phyloP scores from a whole-genome alignment of 2,888 invertebrate species.

The Lochmaea crataegi region DNA sequence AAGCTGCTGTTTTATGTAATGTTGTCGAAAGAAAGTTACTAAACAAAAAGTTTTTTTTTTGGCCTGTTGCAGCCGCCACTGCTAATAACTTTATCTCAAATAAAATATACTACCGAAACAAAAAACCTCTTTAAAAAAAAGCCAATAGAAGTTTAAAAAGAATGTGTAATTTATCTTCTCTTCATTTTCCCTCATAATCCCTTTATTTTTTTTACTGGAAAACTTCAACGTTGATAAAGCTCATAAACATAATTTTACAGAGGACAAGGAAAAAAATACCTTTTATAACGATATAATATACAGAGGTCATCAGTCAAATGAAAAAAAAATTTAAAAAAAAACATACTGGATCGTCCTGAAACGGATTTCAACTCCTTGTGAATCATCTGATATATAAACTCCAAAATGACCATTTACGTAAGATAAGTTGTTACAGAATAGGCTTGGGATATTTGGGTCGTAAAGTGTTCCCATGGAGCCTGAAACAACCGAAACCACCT shows the following conservation, averaged over 20 bases:
- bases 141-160: neutral
- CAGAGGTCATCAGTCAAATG: neutral
- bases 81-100: neutral
- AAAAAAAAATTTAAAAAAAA: neutral
- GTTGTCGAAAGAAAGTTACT: too few relatives aligned
- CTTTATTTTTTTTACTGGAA: neutral
- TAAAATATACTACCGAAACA: neutral
- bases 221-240: neutral
- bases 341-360: neutral
- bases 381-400: constrained; percentile 20
- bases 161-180: neutral
- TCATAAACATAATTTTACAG: neutral
- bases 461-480: too few relatives aligned
- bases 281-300: neutral
- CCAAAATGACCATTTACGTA: neutral
- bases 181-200: neutral
- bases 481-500: too few relatives aligned
- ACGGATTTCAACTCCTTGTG: constrained; percentile 15
- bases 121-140: neutral
- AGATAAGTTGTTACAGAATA: neutral
- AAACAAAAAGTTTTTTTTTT: neutral
- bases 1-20: too few relatives aligned
- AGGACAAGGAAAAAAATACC: neutral
- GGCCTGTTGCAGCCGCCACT: neutral
- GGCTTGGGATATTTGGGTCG: neutral